A percentile compares a stretch with the other conserved stretches of the same genome.
These are phyloP conservation scores for Diplosoma virens DNA, from an alignment of 23 tunicate genomes.

Conservation along the genomic window DNA sequence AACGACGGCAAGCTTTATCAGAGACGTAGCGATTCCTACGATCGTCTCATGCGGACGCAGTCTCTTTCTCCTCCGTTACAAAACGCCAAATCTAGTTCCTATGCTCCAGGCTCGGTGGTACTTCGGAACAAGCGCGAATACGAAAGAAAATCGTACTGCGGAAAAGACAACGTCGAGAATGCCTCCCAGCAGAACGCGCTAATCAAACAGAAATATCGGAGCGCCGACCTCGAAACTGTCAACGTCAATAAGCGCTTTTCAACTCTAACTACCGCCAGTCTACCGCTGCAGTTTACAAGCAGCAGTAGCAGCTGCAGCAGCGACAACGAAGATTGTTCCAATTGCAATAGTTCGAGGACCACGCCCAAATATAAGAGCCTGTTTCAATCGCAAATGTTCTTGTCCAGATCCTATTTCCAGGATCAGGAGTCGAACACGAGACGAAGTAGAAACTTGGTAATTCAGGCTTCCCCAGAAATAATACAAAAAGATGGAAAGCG, in stretches of 20 bases:
- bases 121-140: not conserved
- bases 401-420: constrained; percentile 25
- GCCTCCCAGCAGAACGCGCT: not conserved
- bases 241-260: not conserved
- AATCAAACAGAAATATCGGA: not conserved
- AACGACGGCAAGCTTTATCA: not conserved
- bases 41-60: not conserved
- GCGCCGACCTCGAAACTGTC: not conserved
- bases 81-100: not conserved
- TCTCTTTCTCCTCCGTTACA: not conserved
- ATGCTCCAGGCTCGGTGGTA: not conserved
- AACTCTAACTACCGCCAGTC: constrained; percentile 46
- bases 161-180: not conserved
- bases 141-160: not conserved
- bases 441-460: constrained; percentile 19
- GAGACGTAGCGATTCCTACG: not conserved
- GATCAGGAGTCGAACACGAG: constrained; percentile 11
- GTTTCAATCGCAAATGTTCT: constrained; percentile 5
- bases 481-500: not conserved
- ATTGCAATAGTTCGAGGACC: not conserved
- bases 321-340: not conserved
- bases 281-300: constrained; percentile 41
- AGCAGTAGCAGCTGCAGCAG: constrained; percentile 32
- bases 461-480: constrained; percentile 28
- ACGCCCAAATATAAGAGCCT: not conserved